Percentiles rank a stretch among this genome's conserved stretches.
These are phyloP conservation scores for Euglossa dilemma DNA, from an alignment of 1,140 invertebrate species.

Conservation along the genomic window DNA sequence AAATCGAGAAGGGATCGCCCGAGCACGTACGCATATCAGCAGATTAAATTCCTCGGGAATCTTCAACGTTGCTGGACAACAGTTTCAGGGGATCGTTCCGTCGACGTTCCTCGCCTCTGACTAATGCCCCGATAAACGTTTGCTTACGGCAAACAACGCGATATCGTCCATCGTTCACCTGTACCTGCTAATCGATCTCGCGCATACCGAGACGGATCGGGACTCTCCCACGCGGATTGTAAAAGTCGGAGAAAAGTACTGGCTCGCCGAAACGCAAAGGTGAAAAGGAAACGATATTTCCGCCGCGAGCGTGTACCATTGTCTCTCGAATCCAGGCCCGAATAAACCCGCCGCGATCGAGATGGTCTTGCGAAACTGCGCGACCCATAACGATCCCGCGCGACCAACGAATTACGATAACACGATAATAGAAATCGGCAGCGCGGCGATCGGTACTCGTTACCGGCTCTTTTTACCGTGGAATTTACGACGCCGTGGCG, in stretches of 20 bases:
- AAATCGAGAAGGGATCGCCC: slow-evolving; percentile 64
- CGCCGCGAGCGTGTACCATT: no score
- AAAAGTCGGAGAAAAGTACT: no score
- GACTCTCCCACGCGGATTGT: no score
- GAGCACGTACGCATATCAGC: slow-evolving; percentile 58
- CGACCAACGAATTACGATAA: neutral
- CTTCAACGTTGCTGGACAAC: slow-evolving; percentile 28
- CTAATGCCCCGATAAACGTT: slow-evolving; percentile 40
- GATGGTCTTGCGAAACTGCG: slow-evolving; percentile 26
- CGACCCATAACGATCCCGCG: neutral
- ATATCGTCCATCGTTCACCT: slow-evolving; percentile 28
- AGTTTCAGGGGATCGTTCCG: neutral
- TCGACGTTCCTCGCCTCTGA: slow-evolving; percentile 19
- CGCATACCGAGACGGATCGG: neutral
- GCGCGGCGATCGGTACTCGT: slow-evolving; percentile 11
- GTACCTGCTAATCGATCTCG: neutral
- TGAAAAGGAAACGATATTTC: no score
- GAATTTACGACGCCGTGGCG: slow-evolving; percentile 38
- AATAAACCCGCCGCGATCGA: neutral
- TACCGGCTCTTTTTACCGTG: neutral
- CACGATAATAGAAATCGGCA: slow-evolving; percentile 21
- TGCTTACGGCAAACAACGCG: slow-evolving; percentile 21
- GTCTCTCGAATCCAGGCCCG: neutral
- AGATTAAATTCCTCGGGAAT: slow-evolving; percentile 65
- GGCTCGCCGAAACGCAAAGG: no score